Evolutionary conservation across 1,140 invertebrate species (phyloP).

Genomic region (Schlechtendalia chinensis): DNA sequence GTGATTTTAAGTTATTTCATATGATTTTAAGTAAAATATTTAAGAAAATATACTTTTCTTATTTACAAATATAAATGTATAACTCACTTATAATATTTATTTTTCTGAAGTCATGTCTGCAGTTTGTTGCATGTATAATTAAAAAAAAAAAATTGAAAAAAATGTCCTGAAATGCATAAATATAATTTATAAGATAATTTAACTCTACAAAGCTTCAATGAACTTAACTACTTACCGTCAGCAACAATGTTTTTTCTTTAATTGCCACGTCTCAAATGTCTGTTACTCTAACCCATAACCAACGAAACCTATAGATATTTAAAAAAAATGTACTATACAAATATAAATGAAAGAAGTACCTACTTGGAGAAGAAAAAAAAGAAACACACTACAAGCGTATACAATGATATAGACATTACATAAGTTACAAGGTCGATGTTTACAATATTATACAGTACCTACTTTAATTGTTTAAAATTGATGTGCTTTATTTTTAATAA

Average conservation of each 20-base stretch:
- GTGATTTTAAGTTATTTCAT: too few relatives aligned
- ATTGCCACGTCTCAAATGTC: neutral
- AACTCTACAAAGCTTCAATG: too few relatives aligned
- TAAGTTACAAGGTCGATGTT: neutral
- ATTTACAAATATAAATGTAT: neutral
- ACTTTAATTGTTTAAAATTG: too few relatives aligned
- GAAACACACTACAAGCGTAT: neutral
- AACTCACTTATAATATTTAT: neutral
- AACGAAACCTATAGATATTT: neutral
- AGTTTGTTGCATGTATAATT: neutral
- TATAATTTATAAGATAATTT: neutral
- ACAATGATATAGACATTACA: neutral
- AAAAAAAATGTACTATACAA: neutral
- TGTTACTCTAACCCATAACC: neutral
- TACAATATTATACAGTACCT: neutral
- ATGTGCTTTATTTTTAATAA: too few relatives aligned
- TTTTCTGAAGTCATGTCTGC: too few relatives aligned
- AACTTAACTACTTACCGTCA: too few relatives aligned
- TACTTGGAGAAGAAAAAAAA: neutral
- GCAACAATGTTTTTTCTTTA: neutral
- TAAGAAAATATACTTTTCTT: neutral
- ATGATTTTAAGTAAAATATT: neutral
- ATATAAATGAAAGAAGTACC: neutral
- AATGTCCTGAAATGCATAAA: neutral
- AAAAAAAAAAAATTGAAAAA: neutral